Evolutionary conservation across 1,140 invertebrate genomes (phyloP).

Genomic region (Callitettix versicolor): DNA sequence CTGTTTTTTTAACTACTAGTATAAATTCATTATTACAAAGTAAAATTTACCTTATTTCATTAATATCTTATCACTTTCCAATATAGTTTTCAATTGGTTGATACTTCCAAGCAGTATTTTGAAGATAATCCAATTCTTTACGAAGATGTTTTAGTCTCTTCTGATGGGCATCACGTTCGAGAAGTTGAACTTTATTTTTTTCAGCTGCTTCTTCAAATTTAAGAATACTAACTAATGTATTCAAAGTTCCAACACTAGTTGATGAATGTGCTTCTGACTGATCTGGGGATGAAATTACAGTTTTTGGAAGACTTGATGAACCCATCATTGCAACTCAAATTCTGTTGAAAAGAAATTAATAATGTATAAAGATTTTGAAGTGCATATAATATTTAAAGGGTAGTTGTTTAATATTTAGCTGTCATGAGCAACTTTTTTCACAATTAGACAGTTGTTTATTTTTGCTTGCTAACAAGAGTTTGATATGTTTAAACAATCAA

Average conservation of each 20-base stretch:
- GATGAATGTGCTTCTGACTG: constrained; percentile 8
- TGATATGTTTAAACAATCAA: too few species aligned
- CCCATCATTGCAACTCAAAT: too few species aligned
- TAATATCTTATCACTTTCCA: constrained; percentile 28
- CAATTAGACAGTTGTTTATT: too few species aligned
- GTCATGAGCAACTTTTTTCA: too few species aligned
- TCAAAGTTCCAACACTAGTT: not conserved
- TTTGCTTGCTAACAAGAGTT: too few species aligned
- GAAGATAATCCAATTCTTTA: constrained; percentile 36
- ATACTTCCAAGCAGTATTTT: constrained; percentile 38
- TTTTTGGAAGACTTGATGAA: constrained; percentile 8
- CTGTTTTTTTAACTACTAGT: too few species aligned
- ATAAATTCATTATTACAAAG: too few species aligned
- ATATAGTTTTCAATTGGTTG: constrained; percentile 37
- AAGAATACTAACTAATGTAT: not conserved
- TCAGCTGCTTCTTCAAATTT: constrained; percentile 16
- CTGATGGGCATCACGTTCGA: constrained; percentile 31
- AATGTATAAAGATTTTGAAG: too few species aligned
- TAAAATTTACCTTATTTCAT: not conserved
- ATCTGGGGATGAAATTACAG: constrained; percentile 14
- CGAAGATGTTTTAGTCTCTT: constrained; percentile 34
- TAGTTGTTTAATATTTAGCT: too few species aligned
- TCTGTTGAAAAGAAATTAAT: too few species aligned
- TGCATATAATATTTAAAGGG: too few species aligned
- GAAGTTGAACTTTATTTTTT: constrained; percentile 5